These are phyloP conservation scores for Mellilla xanthometata DNA, from an alignment of 2,888 invertebrate species.

Conservation along the genomic window DNA sequence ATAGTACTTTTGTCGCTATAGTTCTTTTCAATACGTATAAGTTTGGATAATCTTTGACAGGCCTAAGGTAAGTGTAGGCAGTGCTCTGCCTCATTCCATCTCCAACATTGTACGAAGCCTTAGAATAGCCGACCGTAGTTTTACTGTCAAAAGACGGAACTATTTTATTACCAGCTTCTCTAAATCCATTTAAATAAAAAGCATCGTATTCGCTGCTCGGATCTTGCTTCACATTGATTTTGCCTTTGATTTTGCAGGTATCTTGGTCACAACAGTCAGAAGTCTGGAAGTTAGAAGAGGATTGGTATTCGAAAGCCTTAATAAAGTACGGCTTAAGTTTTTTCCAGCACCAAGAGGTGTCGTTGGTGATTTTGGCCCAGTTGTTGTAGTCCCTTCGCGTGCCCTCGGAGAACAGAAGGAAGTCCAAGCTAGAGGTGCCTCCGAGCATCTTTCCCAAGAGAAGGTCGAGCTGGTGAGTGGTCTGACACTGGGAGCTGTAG, in stretches of 20 bases:
- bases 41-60: conserved; percentile 15
- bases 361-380: neutral
- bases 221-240: neutral
- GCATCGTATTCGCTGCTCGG: neutral
- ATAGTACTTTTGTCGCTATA: conserved; percentile 18
- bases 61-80: conserved; percentile 18
- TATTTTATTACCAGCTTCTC: conserved; percentile 20
- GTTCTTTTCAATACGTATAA: conserved; percentile 13
- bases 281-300: no score
- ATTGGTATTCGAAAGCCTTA: neutral
- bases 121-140: conserved; percentile 6
- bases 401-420: neutral
- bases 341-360: conserved; percentile 3
- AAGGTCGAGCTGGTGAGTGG: neutral
- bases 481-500: neutral
- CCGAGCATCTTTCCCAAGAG: neutral
- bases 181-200: conserved; percentile 14
- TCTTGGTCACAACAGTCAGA: no score
- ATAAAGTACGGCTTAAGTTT: neutral
- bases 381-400: neutral
- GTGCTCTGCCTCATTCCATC: conserved; percentile 22
- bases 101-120: conserved; percentile 10
- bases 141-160: conserved; percentile 1
- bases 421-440: neutral
- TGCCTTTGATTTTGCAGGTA: neutral